Evolutionary conservation across 2,797 vertebrate species (phyloP).

Genomic region (Cetoscarus ocellatus): DNA sequence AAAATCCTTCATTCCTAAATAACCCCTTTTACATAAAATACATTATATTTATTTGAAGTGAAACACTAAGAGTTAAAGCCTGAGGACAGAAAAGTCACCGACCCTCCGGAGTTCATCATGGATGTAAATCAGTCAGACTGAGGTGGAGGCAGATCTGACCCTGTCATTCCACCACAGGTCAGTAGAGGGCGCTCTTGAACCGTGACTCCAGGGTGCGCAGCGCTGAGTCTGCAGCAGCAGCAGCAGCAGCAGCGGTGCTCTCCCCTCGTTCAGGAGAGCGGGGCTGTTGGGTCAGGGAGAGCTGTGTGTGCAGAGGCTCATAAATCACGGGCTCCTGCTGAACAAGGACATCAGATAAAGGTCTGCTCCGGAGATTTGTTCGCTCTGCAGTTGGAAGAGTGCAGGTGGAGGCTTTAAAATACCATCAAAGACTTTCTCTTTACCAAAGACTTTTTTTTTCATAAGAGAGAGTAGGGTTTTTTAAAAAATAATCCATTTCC

Average conservation of each 20-base stretch:
- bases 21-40: no score
- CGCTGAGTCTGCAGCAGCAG: neutral
- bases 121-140: no score
- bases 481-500: constrained; percentile 13
- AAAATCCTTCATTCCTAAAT: no score
- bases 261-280: constrained; percentile 20
- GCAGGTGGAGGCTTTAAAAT: constrained; percentile 33
- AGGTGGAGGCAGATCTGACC: no score
- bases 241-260: constrained; percentile 33
- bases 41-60: no score
- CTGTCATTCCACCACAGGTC: constrained; percentile 16
- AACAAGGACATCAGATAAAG: constrained; percentile 84
- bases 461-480: constrained; percentile 27
- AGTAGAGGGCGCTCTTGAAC: constrained; percentile 78
- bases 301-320: constrained; percentile 54
- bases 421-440: constrained; percentile 23
- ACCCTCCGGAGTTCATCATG: no score
- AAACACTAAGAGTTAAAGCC: no score
- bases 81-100: no score
- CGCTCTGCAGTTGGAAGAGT: constrained; percentile 41
- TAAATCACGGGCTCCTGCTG: constrained; percentile 76
- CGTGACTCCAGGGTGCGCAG: constrained; percentile 22
- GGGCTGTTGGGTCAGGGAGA: constrained; percentile 56
- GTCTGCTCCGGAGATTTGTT: constrained; percentile 68
- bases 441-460: constrained; percentile 30